Evolutionary conservation across 2,113 vertebrate species (phyloP).

Genomic region (Acrocephalus kingi): DNA sequence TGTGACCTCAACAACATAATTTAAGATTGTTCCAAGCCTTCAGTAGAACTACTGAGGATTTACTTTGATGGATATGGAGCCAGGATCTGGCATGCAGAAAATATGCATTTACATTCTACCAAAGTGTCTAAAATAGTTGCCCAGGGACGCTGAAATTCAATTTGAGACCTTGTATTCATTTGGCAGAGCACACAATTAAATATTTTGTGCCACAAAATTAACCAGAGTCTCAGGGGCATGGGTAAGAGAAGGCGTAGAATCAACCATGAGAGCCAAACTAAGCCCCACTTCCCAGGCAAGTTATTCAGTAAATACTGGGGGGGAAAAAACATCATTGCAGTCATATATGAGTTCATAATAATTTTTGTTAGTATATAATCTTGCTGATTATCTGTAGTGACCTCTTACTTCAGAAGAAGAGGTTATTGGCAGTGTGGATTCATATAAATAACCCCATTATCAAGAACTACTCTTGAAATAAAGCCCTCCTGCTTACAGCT

Average conservation of each 20-base stretch:
- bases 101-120: not conserved
- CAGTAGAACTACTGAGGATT: constrained; percentile 10
- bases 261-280: constrained; percentile 26
- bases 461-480: not conserved
- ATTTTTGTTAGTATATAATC: not conserved
- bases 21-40: constrained; percentile 6
- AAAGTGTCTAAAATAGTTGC: constrained; percentile 42
- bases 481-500: not conserved
- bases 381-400: not conserved
- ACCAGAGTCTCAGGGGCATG: constrained; percentile 10
- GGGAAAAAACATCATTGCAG: not conserved
- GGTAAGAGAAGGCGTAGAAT: not conserved
- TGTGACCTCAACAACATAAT: constrained; percentile 30
- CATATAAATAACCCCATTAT: not conserved
- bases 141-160: constrained; percentile 29
- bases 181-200: constrained; percentile 39
- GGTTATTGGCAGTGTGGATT: not conserved
- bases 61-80: constrained; percentile 14
- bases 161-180: constrained; percentile 35
- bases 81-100: constrained; percentile 11
- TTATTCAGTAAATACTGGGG: not conserved
- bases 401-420: not conserved
- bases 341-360: not conserved
- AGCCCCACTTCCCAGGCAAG: constrained; percentile 22
- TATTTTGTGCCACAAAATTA: constrained; percentile 45